A percentile compares a stretch with the other conserved stretches of the same genome.
phyloP scores from a whole-genome alignment of 2,113 vertebrate species.

The Oceanites oceanicus region DNA sequence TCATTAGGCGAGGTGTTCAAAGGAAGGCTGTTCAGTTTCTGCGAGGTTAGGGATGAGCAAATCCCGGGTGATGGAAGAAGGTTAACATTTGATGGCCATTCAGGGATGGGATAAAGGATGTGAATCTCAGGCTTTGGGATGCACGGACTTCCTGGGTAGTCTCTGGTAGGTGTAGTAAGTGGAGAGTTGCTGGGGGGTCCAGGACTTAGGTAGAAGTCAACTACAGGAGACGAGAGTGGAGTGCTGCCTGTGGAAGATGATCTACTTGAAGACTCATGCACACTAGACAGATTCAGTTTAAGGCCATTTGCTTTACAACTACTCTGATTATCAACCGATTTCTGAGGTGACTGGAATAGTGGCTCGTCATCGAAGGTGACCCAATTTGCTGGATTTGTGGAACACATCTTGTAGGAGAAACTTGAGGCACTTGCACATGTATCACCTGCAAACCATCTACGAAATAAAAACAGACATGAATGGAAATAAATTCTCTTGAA shows the following conservation, averaged over 20 bases:
- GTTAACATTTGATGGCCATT: constrained; percentile 57
- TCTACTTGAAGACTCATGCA: constrained; percentile 78
- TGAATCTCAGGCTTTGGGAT: constrained; percentile 72
- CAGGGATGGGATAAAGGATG: constrained; percentile 74
- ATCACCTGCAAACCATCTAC: constrained; percentile 40
- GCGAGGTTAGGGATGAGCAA: constrained; percentile 9
- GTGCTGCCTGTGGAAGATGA: constrained; percentile 74
- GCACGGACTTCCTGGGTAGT: constrained; percentile 73
- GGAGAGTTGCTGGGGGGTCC: constrained; percentile 87
- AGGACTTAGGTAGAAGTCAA: constrained; percentile 83
- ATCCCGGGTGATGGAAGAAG: constrained; percentile 36
- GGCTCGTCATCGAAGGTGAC: constrained; percentile 95
- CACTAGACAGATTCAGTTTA: constrained; percentile 81
- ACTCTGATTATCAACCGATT: constrained; percentile 68
- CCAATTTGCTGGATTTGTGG: constrained; percentile 91
- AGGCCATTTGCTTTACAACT: constrained; percentile 88
- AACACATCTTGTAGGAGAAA: constrained; percentile 81
- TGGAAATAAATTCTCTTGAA: not conserved
- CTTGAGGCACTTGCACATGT: not conserved
- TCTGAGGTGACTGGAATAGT: constrained; percentile 79
- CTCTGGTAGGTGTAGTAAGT: constrained; percentile 86
- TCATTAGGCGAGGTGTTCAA: not conserved
- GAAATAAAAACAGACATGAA: constrained; percentile 12
- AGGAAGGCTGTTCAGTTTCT: constrained; percentile 7
- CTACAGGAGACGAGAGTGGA: constrained; percentile 84